Base-by-base conservation (phyloP, 2,888 invertebrate genomes). In the Fissipunctia ypsillon region DNA sequence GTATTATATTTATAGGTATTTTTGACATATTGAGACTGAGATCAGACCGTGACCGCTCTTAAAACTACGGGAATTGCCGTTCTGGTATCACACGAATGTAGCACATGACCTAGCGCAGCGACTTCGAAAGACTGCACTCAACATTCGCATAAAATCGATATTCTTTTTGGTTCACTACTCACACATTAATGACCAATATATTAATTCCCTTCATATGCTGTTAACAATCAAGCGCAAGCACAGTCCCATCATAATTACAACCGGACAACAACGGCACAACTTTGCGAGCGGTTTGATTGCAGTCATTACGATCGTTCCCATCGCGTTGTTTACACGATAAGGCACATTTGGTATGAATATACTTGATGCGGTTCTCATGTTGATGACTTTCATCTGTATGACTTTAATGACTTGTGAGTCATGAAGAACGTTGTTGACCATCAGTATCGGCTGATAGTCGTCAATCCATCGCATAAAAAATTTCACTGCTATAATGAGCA, bases 361-460 rank as follows among this genome's bases (percentile, higher is more conserved):
- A 75, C 85, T 84, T 84, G 80, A 85, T 87, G 87, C 75, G 87
- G 88, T 89, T 88, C 91, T 87, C 90, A 90, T 90, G 72, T 83
- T 81, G 87, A 71, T 67, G 52, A 52, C 69, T 76, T 81, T 81
- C 78, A 78, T 78, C 81, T 78, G 77, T 65, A 50, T 10, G 60
- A 56, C 50, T 76, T 35, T 35, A 35, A 60, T 54, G 45, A 67
- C 25, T 61, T 28, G 54, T 77, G 76, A 80, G 57, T 80, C 76
- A 73, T 19, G 38, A 12, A 28, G n/a, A 28, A 45, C 16, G 45
- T 38, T 35, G 72, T 79, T 78, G 71, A 54, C 41, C 2, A 56
- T 56, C 41, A 57, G 9, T 64, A 31, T 64, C 48, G 16, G n/a
- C 5, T 48, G 48, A 48, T 14, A 7, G 14, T 61, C 9, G 28